A percentile compares a stretch with the other conserved stretches of the same genome.
Conservation (phyloP, 2,888 invertebrate species). For the Tiliacea aurago region DNA sequence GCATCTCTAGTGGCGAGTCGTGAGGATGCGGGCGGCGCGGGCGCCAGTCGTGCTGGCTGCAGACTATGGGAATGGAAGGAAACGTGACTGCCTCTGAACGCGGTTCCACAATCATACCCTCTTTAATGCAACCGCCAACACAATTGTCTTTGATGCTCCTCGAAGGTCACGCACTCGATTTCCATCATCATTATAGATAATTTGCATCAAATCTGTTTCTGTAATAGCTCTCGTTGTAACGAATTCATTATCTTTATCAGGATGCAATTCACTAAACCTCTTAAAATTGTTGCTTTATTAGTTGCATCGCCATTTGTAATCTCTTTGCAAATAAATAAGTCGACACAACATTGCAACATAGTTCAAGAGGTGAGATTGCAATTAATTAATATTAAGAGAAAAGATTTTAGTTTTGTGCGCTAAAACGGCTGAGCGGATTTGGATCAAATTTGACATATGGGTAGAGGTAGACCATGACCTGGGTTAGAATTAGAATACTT, state of each 20-base stretch:
- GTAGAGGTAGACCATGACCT: too few relatives aligned
- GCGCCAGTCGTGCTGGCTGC: slow-evolving; percentile 39
- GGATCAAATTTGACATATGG: too few relatives aligned
- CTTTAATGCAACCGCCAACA: slow-evolving; percentile 50
- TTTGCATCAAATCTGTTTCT: slow-evolving; percentile 25
- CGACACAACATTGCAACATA: slow-evolving; percentile 37
- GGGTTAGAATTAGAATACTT: too few relatives aligned
- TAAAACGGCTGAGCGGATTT: too few relatives aligned
- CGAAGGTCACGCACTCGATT: slow-evolving; percentile 55
- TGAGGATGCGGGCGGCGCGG: slow-evolving; percentile 47
- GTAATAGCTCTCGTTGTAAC: slow-evolving; percentile 23
- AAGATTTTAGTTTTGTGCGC: too few relatives aligned
- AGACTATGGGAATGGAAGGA: slow-evolving; percentile 63
- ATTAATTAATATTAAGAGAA: slow-evolving; percentile 11
- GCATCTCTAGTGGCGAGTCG: slow-evolving; percentile 51
- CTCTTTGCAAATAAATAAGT: slow-evolving; percentile 49
- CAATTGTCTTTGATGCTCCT: slow-evolving; percentile 51
- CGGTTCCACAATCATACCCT: slow-evolving; percentile 60
- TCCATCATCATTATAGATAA: slow-evolving; percentile 34
- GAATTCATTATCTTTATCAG: slow-evolving; percentile 23
- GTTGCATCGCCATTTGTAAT: slow-evolving; percentile 36
- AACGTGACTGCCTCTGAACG: slow-evolving; percentile 66
- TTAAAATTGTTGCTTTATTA: not conserved
- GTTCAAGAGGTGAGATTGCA: slow-evolving; percentile 50
- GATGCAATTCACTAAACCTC: slow-evolving; percentile 9